Conservation (phyloP, 2,113 vertebrate species). For the Dinomys branickii region DNA sequence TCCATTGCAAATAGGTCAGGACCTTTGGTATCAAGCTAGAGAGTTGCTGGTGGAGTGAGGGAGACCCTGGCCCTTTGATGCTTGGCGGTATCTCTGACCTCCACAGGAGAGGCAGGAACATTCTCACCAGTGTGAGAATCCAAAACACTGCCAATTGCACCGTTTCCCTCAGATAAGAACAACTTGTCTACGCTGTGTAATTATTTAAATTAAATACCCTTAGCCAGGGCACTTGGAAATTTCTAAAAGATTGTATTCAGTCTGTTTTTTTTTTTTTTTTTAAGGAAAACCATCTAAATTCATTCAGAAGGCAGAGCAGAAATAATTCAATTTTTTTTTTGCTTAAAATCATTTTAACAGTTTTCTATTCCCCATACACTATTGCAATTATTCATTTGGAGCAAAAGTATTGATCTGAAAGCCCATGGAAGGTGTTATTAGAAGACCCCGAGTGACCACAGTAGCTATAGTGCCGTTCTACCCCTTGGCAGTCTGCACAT, state of each 20-base stretch:
- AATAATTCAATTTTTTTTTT: background rate
- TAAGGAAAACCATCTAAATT: background rate
- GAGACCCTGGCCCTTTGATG: background rate
- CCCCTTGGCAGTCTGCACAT: background rate
- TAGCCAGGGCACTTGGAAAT: background rate
- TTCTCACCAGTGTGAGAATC: background rate
- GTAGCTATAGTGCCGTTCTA: background rate
- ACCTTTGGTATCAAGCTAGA: background rate
- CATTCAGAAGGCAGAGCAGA: background rate
- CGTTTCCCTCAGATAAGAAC: background rate
- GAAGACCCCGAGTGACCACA: background rate
- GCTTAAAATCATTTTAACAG: slow-evolving; percentile 13
- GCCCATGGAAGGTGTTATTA: background rate
- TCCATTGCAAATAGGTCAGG: background rate
- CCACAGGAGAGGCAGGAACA: background rate
- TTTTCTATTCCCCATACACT: background rate
- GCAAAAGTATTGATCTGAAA: slow-evolving; percentile 21
- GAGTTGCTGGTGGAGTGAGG: background rate
- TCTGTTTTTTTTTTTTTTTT: background rate
- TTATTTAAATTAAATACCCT: background rate
- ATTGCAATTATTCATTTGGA: background rate
- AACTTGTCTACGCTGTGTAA: background rate
- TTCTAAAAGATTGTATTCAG: background rate
- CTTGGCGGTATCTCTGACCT: background rate
- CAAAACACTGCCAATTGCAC: background rate